These are phyloP conservation scores for Lates japonicus DNA, from an alignment of 2,797 vertebrate genomes.

Conservation along the genomic window DNA sequence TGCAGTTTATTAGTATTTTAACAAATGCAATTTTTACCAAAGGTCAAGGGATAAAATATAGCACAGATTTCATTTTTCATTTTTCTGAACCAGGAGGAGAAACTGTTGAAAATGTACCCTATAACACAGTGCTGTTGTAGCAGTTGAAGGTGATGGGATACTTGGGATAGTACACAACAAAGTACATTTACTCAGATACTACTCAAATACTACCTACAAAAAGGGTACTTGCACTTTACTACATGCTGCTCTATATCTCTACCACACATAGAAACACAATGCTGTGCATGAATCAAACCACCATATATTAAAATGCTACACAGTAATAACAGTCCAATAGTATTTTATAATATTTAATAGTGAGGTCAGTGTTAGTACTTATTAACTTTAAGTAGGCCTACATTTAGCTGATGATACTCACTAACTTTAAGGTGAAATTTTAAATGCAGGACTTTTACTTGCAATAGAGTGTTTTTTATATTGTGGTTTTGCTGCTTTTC, in stretches of 20 bases:
- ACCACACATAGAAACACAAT: not conserved
- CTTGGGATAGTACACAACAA: not conserved
- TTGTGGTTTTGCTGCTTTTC: not conserved
- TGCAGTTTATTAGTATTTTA: constrained; percentile 2
- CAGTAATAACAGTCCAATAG: not conserved
- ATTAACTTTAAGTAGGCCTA: not conserved
- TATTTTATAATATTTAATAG: not conserved
- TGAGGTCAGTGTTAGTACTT: not conserved
- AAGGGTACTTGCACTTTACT: not conserved
- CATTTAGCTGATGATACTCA: not conserved
- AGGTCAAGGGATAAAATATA: constrained; percentile 15
- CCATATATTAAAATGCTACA: not conserved
- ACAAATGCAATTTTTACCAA: not conserved
- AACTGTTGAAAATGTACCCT: not conserved
- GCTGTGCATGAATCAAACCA: not conserved
- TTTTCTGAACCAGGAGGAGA: not conserved
- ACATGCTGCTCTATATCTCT: not conserved
- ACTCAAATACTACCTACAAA: not conserved
- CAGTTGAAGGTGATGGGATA: not conserved
- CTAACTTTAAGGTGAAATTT: not conserved
- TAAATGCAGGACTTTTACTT: not conserved
- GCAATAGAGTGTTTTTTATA: not conserved
- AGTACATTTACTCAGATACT: not conserved
- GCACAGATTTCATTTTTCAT: not conserved
- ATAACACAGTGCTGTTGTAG: not conserved